Evolutionary conservation across 2,888 invertebrate genomes (phyloP).

Genomic region (Nebria brevicollis): DNA sequence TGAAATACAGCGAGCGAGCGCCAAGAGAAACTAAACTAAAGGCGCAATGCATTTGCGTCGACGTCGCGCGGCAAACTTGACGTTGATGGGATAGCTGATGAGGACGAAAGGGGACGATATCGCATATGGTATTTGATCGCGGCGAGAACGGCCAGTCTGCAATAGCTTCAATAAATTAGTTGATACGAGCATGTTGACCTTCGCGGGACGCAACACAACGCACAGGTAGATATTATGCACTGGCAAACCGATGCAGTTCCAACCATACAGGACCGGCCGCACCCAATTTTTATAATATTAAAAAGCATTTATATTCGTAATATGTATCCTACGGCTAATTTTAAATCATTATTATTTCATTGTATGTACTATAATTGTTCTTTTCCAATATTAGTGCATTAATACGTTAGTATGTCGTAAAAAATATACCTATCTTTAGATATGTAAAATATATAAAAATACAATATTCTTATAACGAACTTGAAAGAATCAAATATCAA

Average conservation of each 20-base stretch:
- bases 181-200: slow-evolving; percentile 48
- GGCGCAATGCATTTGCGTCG: not conserved
- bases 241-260: not conserved
- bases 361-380: too few species aligned
- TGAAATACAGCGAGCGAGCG: not conserved
- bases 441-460: too few species aligned
- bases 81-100: slow-evolving; percentile 16
- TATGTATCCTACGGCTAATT: too few species aligned
- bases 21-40: not conserved
- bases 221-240: slow-evolving; percentile 20
- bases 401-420: too few species aligned
- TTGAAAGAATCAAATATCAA: not conserved
- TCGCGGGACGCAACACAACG: slow-evolving; percentile 26
- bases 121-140: slow-evolving; percentile 45
- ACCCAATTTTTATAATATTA: not conserved
- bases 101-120: not conserved
- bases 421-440: too few species aligned
- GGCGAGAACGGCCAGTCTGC: slow-evolving; percentile 43
- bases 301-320: too few species aligned
- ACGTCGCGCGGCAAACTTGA: slow-evolving; percentile 9
- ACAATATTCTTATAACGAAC: not conserved
- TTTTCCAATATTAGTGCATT: too few species aligned
- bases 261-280: slow-evolving; percentile 5
- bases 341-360: too few species aligned
- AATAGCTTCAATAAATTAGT: slow-evolving; percentile 48